Percentiles rank a stretch among this genome's conserved stretches.
These are phyloP conservation scores for Heteromurus nitidus DNA, from an alignment of 2,888 invertebrate species.

Conservation along the genomic window DNA sequence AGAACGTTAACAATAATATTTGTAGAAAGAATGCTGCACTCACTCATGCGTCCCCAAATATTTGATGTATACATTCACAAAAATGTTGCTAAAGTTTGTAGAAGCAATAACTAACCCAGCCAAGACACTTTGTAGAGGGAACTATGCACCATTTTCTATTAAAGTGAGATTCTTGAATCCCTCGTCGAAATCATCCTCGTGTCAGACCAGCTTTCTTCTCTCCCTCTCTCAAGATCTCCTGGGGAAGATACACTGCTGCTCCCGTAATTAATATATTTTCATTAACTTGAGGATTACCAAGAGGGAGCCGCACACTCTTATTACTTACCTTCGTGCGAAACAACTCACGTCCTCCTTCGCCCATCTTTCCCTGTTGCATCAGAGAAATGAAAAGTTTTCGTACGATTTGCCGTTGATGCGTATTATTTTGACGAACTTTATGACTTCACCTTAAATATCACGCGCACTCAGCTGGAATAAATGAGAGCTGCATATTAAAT, in stretches of 20 bases:
- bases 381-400: neutral
- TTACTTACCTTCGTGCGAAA: neutral
- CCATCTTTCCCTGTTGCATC: neutral
- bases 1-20: neutral
- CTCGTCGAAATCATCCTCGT: neutral
- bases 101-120: too few species aligned
- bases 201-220: neutral
- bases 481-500: neutral
- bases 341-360: neutral
- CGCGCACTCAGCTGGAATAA: constrained; percentile 47
- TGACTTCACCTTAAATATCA: constrained; percentile 41
- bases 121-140: too few species aligned
- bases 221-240: neutral
- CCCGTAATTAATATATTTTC: constrained; percentile 30
- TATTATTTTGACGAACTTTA: constrained; percentile 36
- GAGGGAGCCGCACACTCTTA: neutral
- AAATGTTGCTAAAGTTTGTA: too few species aligned
- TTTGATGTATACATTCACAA: too few species aligned
- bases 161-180: neutral
- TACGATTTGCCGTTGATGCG: neutral
- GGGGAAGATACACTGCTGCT: neutral
- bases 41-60: neutral
- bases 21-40: neutral
- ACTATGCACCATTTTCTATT: too few species aligned
- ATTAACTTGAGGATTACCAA: constrained; percentile 16